These are phyloP conservation scores for Drosophila triauraria DNA, from an alignment of 1,140 invertebrate species.

Conservation along the genomic window DNA sequence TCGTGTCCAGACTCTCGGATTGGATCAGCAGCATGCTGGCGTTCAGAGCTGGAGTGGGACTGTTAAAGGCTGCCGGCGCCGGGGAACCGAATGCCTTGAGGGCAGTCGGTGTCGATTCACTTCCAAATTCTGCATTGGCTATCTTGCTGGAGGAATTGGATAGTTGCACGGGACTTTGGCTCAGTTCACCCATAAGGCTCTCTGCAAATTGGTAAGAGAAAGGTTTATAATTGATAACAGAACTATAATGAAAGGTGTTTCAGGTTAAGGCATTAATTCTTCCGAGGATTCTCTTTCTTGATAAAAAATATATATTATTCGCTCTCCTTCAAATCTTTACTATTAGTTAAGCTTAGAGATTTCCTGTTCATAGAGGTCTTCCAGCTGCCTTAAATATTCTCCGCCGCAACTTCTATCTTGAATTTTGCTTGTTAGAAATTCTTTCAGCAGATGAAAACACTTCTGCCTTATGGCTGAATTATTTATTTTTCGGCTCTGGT, in stretches of 20 bases:
- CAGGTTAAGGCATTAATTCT: not conserved
- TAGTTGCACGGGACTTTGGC: slow-evolving; percentile 36
- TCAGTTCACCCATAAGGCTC: slow-evolving; percentile 60
- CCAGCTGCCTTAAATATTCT: slow-evolving; percentile 48
- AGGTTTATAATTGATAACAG: slow-evolving; percentile 2
- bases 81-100: slow-evolving; percentile 24
- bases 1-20: slow-evolving; percentile 79
- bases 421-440: slow-evolving; percentile 14
- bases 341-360: slow-evolving; percentile 5
- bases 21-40: slow-evolving; percentile 75
- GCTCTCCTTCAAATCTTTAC: too few relatives aligned
- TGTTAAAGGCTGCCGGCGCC: slow-evolving; percentile 3
- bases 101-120: slow-evolving; percentile 16
- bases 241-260: not conserved
- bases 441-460: slow-evolving; percentile 49
- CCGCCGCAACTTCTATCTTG: not conserved
- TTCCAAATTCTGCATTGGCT: slow-evolving; percentile 28
- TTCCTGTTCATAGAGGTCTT: slow-evolving; percentile 39
- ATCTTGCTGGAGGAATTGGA: slow-evolving; percentile 35
- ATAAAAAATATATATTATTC: not conserved
- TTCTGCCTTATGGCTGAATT: slow-evolving; percentile 12
- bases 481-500: slow-evolving; percentile 4
- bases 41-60: slow-evolving; percentile 51
- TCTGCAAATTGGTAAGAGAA: slow-evolving; percentile 44
- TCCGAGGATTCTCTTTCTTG: too few relatives aligned